A percentile compares a stretch with the other conserved stretches of the same genome.
phyloP scores from a whole-genome alignment of 2,797 vertebrate species.

The Manis pentadactyla region DNA sequence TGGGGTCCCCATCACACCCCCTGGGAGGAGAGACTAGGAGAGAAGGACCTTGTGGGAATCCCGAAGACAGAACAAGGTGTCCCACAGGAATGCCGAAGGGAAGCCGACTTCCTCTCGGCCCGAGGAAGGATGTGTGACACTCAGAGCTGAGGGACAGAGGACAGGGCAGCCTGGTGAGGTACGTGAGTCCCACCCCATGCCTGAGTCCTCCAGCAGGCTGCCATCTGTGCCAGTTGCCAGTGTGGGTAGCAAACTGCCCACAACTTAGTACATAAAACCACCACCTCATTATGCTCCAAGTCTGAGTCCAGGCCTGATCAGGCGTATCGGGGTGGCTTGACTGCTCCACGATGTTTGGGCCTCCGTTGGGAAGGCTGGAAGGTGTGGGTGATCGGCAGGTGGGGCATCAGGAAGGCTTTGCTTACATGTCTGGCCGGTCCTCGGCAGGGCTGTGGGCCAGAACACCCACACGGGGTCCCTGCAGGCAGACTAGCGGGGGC shows the following conservation, averaged over 20 bases:
- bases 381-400: rapidly evolving
- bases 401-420: not conserved
- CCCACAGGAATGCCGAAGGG: not conserved
- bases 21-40: not conserved
- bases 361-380: not conserved
- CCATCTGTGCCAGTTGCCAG: not conserved
- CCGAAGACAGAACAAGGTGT: not conserved
- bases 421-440: not conserved
- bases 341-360: not conserved
- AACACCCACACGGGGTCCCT: too few species aligned
- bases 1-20: not conserved
- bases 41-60: rapidly evolving
- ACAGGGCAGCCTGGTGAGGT: not conserved
- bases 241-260: rapidly evolving
- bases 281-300: not conserved
- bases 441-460: too few species aligned
- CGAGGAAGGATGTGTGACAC: not conserved
- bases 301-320: not conserved
- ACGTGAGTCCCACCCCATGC: not conserved
- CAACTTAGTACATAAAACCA: not conserved
- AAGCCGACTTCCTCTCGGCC: rapidly evolving
- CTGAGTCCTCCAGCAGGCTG: rapidly evolving
- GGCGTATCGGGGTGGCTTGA: not conserved
- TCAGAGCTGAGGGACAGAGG: not conserved
- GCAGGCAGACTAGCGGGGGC: not conserved